These are phyloP conservation scores for Cryptomyrus ogoouensis DNA, from an alignment of 2,113 vertebrate species.

Conservation along the genomic window DNA sequence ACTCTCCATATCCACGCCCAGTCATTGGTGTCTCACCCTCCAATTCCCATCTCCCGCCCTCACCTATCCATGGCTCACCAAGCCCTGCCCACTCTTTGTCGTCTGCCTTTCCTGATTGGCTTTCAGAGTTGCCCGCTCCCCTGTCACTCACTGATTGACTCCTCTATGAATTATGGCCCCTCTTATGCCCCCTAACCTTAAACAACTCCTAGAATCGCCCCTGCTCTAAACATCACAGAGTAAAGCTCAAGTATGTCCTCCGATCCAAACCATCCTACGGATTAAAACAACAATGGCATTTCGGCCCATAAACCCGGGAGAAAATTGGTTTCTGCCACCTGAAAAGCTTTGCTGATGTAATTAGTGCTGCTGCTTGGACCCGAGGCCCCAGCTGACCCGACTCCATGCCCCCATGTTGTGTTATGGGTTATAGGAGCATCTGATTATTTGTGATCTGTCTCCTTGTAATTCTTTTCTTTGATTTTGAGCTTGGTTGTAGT, in stretches of 20 bases:
- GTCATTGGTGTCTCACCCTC: not conserved
- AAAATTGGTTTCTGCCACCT: conserved; percentile 4
- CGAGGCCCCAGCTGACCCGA: not conserved
- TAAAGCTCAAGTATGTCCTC: not conserved
- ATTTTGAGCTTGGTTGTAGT: not conserved
- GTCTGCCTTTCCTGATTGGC: not conserved
- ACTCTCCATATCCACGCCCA: not conserved
- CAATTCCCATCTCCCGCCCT: not conserved
- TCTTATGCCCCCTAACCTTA: not conserved
- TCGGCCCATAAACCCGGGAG: not conserved
- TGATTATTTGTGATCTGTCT: not conserved
- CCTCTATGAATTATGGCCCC: not conserved
- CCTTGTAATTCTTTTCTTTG: not conserved
- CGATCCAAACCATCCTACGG: not conserved
- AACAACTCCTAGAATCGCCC: not conserved
- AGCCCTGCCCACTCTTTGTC: not conserved
- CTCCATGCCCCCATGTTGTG: not conserved
- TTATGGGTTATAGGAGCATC: conserved; percentile 6
- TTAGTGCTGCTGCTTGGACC: not conserved
- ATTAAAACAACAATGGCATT: not conserved
- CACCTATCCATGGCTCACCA: not conserved
- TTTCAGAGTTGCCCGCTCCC: not conserved
- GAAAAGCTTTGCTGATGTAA: not conserved
- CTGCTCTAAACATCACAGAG: not conserved
- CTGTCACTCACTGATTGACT: not conserved